These are phyloP conservation scores for Craseonycteris thonglongyai DNA, from an alignment of 2,113 vertebrate species.

Conservation along the genomic window DNA sequence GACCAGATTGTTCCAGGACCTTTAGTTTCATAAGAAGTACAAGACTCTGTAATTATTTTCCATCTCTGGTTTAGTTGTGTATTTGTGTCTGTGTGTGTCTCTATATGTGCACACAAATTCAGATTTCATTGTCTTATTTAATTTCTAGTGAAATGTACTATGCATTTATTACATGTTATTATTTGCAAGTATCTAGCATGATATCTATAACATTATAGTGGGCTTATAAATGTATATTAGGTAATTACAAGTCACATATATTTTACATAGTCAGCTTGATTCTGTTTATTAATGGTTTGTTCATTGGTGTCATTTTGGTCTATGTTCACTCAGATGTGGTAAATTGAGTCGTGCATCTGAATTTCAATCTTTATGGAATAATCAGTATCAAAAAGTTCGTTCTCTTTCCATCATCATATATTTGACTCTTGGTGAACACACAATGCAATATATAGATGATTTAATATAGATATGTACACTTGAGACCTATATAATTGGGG, in stretches of 20 bases:
- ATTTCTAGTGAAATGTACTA: background rate
- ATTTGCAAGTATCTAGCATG: background rate
- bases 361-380: background rate
- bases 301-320: background rate
- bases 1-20: background rate
- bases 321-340: conserved; percentile 7
- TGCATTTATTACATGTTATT: background rate
- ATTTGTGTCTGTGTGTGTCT: background rate
- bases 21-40: background rate
- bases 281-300: background rate
- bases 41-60: background rate
- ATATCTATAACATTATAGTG: background rate
- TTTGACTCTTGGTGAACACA: too few species aligned
- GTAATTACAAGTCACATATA: background rate
- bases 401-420: too few species aligned
- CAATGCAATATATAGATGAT: too few species aligned
- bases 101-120: background rate
- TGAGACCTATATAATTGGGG: too few species aligned
- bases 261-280: background rate
- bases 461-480: too few species aligned
- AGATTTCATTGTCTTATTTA: background rate
- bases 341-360: background rate
- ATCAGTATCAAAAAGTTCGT: background rate
- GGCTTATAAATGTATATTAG: background rate
- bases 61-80: background rate